Evolutionary conservation across 2,797 vertebrate species (phyloP), one percentile per base, ranked within the genome.

Genomic region (Diplodus sargus): DNA sequence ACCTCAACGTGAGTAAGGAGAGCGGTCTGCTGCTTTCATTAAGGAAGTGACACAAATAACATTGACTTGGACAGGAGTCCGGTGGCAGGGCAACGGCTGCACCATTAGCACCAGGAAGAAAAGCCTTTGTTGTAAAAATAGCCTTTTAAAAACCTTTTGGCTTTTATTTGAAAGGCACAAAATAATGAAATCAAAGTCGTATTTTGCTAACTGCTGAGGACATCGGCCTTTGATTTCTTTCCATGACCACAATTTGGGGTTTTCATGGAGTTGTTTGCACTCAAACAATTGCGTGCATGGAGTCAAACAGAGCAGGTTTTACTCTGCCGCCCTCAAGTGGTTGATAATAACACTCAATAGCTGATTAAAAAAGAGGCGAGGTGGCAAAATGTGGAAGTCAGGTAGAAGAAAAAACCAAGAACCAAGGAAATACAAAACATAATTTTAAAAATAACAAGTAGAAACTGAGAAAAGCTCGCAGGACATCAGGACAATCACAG

Each of bases 21-120:
- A 83, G 74, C 45, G 18, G 85, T 93, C 94, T 95, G 94, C 83
- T 94, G 92, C 93, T 93, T 91, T 94, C 94, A 94, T 95, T 92
- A 94, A 87, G 74, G 70, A 87, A 91, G 77, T 84, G 89, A 91
- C 92, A 93, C 90, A 82, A 89, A 91, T 89, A 90, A 90, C 85
- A 82, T 47, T 60, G 82, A 89, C 65, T 87, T 78, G 79, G 76
- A 80, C 72, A 22, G 74, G 67, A 72, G 59, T 75, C 64, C 22
- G 23, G 73, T 81, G 87, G 87, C 85, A 82, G 74, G 87, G 87
- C 66, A 45, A 69, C 17, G 77, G 64, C 87, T 87, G 87, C 73
- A 45, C 81, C 83, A 81, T 91, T 88, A 89, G 83, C 70, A 85
- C 70, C 82, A 87, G 87, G 85, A 89, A 85, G 82, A 77, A 49